Percentiles rank a stretch among this genome's conserved stretches.
These are phyloP conservation scores for Lomographa bimaculata DNA, from an alignment of 2,888 invertebrate genomes.

Conservation along the genomic window DNA sequence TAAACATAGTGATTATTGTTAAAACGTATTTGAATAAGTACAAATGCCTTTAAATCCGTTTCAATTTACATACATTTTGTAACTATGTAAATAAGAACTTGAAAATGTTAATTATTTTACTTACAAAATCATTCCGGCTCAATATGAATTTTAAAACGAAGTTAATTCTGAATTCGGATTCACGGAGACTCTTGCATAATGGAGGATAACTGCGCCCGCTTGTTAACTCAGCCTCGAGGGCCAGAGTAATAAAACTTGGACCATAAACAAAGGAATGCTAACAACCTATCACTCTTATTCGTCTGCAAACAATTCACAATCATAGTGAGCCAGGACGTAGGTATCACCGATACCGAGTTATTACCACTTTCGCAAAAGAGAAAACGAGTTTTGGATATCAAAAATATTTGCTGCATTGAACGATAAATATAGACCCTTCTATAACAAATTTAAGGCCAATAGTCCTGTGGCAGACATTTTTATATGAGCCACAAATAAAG, in stretches of 20 bases:
- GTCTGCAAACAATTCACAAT: slow-evolving; percentile 68
- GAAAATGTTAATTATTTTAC: slow-evolving; percentile 48
- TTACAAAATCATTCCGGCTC: slow-evolving; percentile 61
- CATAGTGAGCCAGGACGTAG: slow-evolving; percentile 47
- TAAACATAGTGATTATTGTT: no score
- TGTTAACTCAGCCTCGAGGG: slow-evolving; percentile 49
- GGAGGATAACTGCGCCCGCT: slow-evolving; percentile 56
- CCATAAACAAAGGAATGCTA: slow-evolving; percentile 55
- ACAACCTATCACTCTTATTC: slow-evolving; percentile 60
- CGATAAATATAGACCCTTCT: slow-evolving; percentile 29
- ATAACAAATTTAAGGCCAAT: slow-evolving; percentile 27
- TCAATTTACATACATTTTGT: no score
- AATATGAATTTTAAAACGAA: slow-evolving; percentile 57
- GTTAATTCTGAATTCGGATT: slow-evolving; percentile 55
- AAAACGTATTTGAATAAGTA: no score
- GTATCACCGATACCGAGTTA: slow-evolving; percentile 53
- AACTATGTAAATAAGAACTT: slow-evolving; percentile 19
- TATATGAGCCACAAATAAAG: slow-evolving; percentile 29
- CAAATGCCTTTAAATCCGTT: no score
- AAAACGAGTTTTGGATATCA: slow-evolving; percentile 36
- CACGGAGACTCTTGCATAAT: slow-evolving; percentile 53
- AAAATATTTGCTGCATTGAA: slow-evolving; percentile 17
- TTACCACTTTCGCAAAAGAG: slow-evolving; percentile 50
- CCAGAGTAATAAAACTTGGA: slow-evolving; percentile 30
- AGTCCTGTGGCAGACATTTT: slow-evolving; percentile 30